phyloP scores from a whole-genome alignment of 2,888 invertebrate species.

The Chrysolina oricalcia region DNA sequence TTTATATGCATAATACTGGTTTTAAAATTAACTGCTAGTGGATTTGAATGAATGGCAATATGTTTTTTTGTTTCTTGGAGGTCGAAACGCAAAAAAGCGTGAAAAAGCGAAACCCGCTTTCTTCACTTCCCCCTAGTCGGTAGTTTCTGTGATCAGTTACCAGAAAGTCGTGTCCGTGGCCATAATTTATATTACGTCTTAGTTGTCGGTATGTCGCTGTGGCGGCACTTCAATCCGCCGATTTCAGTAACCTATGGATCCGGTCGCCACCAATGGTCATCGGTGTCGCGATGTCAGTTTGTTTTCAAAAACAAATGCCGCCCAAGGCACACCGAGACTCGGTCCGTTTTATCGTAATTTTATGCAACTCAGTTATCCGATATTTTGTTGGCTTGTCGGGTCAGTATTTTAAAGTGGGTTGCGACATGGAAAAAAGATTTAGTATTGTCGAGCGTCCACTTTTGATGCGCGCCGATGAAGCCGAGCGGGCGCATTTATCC shows the following conservation, averaged over 20 bases:
- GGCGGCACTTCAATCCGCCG: slow-evolving; percentile 44
- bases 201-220: slow-evolving; percentile 37
- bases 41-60: too few species aligned
- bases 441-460: slow-evolving; percentile 22
- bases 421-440: slow-evolving; percentile 34
- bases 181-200: slow-evolving; percentile 41
- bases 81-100: too few species aligned
- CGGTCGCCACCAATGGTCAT: slow-evolving; percentile 38
- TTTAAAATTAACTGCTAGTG: too few species aligned
- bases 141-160: slow-evolving; percentile 10
- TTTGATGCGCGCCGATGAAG: slow-evolving; percentile 7
- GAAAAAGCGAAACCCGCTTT: neutral
- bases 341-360: slow-evolving; percentile 37
- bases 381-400: slow-evolving; percentile 20
- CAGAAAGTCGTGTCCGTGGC: slow-evolving; percentile 26
- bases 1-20: too few species aligned
- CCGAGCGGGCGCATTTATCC: neutral
- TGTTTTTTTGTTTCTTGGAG: too few species aligned
- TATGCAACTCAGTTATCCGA: slow-evolving; percentile 35
- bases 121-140: neutral
- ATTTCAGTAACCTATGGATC: slow-evolving; percentile 41
- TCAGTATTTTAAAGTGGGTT: slow-evolving; percentile 34
- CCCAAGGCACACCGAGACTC: slow-evolving; percentile 31
- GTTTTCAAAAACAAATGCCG: slow-evolving; percentile 43
- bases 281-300: slow-evolving; percentile 36